These are phyloP conservation scores for Drosophila austrosaltans DNA, from an alignment of 2,888 invertebrate genomes.

Conservation along the genomic window DNA sequence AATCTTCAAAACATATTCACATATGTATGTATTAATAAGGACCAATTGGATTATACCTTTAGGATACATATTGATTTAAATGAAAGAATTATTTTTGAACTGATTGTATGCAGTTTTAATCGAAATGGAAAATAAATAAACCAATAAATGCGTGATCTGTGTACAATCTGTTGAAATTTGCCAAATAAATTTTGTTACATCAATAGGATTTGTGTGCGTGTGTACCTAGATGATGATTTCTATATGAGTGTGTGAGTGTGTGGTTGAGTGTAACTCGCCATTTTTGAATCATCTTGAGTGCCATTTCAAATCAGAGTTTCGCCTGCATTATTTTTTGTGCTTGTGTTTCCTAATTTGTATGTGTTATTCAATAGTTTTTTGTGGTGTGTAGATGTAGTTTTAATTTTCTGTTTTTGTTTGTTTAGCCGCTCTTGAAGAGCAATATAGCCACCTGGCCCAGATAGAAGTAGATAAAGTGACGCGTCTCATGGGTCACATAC, in stretches of 20 bases:
- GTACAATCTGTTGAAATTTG: neutral
- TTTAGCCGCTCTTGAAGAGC: slow-evolving; percentile 99
- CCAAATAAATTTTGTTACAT: neutral
- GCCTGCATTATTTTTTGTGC: no score
- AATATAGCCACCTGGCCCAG: slow-evolving; percentile 99
- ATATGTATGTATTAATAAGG: no score
- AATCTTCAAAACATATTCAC: no score
- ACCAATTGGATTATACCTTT: no score
- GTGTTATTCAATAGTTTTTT: neutral
- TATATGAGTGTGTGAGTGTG: neutral
- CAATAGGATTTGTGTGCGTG: neutral
- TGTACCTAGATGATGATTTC: neutral
- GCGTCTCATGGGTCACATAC: slow-evolving; percentile 99
- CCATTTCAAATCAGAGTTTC: slow-evolving; percentile 11
- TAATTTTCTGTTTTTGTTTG: slow-evolving; percentile 98
- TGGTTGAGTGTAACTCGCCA: neutral
- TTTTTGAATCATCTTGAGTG: neutral
- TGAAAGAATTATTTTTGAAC: neutral
- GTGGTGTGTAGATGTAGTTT: slow-evolving; percentile 98
- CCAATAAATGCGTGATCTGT: neutral
- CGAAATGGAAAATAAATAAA: neutral
- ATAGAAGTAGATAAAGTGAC: slow-evolving; percentile 99
- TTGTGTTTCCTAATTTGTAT: neutral
- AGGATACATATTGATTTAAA: neutral
- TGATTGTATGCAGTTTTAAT: neutral